Base-by-base conservation (phyloP, 1,140 invertebrate species). In the Dinoponera quadriceps region DNA sequence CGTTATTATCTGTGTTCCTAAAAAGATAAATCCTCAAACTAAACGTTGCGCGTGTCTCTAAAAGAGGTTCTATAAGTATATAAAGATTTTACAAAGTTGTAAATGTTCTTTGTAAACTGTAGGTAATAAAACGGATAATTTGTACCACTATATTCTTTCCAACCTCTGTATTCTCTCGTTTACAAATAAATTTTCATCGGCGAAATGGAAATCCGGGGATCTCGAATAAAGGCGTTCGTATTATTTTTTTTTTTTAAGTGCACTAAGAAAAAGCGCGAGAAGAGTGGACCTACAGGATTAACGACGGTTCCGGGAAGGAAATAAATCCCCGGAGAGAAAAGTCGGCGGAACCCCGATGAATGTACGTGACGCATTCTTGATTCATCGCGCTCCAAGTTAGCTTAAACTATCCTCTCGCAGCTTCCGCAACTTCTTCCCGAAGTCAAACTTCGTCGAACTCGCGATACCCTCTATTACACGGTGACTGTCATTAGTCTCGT, bases 351-450 rank as follows among this genome's bases (percentile, higher is more conserved):
- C 51, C 51, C 62, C 82, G 84, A 89, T 82, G 74, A 87, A 88
- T 82, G 72, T 59, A 57, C 77, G 54, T 59, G 82, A 88, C 84
- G 86, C 51, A 74, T 89, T 88, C 88, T 86, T 84, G 69, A 90
- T 90, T 88, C 89, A 88, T 87, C 83, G 78, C 66, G 49, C 55
- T 74, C 33, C 48, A 85, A 83, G 71, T 71, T 84, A 62, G 73
- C 51, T 63, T 82, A 84, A 85, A 71, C 65, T 77, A 63, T 84
- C 65, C 49, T 62, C 66, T 68, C 59, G n/a, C 27, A 51, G 54
- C 68, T 44, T 55, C 48, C 77, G 59, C 20, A 85, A 85, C 83
- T 82, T 82, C 72, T 85, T 85, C 84, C 65, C 60, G 20, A 78
- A 80, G 75, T 80, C 65, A 82, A 82, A 86, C 85, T 85, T 72